phyloP scores from a whole-genome alignment of 2,113 vertebrate genomes.

The Sturnira hondurensis region DNA sequence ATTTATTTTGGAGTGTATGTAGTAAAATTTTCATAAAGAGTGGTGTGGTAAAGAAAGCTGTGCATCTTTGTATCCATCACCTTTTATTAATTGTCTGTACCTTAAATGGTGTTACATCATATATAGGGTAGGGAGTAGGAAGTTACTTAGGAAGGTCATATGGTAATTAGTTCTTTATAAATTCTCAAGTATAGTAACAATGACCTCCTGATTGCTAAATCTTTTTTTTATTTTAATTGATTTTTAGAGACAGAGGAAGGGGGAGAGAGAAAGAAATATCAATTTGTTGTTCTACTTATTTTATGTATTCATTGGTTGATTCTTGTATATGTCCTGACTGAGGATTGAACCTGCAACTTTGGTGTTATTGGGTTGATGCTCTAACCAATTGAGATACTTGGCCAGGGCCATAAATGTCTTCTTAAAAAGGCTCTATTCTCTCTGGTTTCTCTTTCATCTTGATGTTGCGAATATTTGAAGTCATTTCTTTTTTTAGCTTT shows the following conservation, averaged over 20 bases:
- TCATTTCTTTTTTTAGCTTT: background rate
- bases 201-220: background rate
- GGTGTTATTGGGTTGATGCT: too few relatives aligned
- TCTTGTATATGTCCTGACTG: too few relatives aligned
- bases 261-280: too few relatives aligned
- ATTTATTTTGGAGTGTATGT: background rate
- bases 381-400: too few relatives aligned
- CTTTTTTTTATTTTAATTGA: background rate
- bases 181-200: background rate
- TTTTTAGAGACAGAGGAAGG: too few relatives aligned
- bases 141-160: background rate
- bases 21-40: background rate
- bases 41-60: background rate
- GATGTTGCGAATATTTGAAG: background rate
- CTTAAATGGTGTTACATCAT: background rate
- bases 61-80: background rate
- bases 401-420: too few relatives aligned
- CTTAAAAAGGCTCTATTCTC: background rate
- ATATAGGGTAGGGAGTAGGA: background rate
- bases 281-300: too few relatives aligned
- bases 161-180: constrained; percentile 2
- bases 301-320: too few relatives aligned
- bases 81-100: background rate
- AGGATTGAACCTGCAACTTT: too few relatives aligned
- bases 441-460: constrained; percentile 9